Percentiles rank a stretch among this genome's conserved stretches.
Conservation (phyloP, 2,113 vertebrate genomes). For the zebrafish (Danio rerio) region DNA sequence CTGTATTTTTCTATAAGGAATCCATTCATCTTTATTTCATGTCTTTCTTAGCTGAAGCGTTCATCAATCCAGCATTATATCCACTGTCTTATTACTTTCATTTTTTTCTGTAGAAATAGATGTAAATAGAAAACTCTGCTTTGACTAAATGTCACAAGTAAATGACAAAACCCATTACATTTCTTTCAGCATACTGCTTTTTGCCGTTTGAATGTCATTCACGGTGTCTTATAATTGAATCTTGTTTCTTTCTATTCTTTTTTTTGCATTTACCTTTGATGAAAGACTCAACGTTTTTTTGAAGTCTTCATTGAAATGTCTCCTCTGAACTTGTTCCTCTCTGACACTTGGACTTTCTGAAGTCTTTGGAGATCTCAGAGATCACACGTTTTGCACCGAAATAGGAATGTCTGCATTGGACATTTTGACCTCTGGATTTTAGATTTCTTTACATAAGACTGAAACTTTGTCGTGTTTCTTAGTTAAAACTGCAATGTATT, state of each 20-base stretch:
- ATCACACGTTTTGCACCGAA: neutral
- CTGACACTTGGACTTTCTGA: neutral
- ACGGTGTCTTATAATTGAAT: neutral
- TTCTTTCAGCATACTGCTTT: neutral
- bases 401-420: conserved; percentile 10
- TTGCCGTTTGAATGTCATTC: neutral
- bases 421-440: neutral
- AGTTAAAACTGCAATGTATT: neutral
- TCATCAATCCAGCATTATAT: conserved; percentile 23
- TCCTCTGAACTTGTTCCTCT: conserved; percentile 1
- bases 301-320: conserved; percentile 30
- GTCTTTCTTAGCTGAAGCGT: conserved; percentile 49
- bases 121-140: neutral
- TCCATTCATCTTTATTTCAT: conserved; percentile 62
- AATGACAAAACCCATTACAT: neutral
- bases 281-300: neutral
- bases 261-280: conserved; percentile 8
- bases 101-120: neutral
- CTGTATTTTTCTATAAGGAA: conserved; percentile 56
- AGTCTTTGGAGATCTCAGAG: conserved; percentile 14
- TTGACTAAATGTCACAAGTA: neutral
- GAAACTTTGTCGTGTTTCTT: neutral
- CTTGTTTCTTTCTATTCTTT: neutral
- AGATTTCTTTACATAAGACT: neutral
- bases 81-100: neutral